phyloP scores from a whole-genome alignment of 1,140 invertebrate genomes.

The Pachypsylla venusta region DNA sequence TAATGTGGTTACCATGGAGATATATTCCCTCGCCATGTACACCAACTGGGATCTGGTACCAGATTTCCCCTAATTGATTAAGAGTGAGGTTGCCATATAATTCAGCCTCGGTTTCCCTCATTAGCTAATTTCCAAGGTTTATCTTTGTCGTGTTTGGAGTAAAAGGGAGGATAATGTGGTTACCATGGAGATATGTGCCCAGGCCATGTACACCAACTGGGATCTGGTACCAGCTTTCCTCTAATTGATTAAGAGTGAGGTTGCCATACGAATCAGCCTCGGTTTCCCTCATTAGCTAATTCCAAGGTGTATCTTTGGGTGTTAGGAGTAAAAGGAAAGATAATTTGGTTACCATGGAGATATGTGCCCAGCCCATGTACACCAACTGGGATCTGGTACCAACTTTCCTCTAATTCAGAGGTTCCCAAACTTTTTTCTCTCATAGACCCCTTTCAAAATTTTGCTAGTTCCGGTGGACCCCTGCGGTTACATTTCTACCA shows the following conservation, averaged over 20 bases:
- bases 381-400: conserved; percentile 57
- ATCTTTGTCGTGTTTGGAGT: conserved; percentile 50
- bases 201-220: conserved; percentile 45
- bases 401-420: too few species aligned
- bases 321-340: conserved; percentile 35
- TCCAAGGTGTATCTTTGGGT: conserved; percentile 68
- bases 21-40: conserved; percentile 45
- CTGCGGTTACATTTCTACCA: too few species aligned
- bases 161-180: conserved; percentile 38
- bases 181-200: conserved; percentile 55
- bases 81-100: too few species aligned
- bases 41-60: conserved; percentile 57
- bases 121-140: too few species aligned
- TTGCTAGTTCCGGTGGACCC: too few species aligned
- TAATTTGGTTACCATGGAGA: conserved; percentile 46
- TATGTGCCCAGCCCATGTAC: conserved; percentile 45
- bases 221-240: conserved; percentile 49
- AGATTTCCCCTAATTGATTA: too few species aligned
- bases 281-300: too few species aligned
- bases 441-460: too few species aligned
- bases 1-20: conserved; percentile 46
- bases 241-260: too few species aligned
- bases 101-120: too few species aligned
- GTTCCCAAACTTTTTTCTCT: too few species aligned
- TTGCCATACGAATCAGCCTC: too few species aligned